Conservation (phyloP, 2,113 vertebrate species). For the Noturus placidus region DNA sequence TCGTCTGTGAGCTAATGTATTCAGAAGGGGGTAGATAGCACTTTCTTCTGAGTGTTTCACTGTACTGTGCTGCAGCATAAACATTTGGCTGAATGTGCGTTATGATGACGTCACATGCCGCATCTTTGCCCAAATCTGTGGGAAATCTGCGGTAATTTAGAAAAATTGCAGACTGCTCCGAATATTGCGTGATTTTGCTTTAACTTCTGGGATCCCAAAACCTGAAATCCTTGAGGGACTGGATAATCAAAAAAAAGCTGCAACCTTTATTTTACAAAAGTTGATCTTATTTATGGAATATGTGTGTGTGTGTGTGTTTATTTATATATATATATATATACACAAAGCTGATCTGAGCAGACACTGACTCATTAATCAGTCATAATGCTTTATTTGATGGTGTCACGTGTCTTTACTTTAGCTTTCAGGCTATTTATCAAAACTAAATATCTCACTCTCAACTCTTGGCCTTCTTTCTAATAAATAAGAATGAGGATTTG, state of each 20-base stretch:
- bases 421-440: slow-evolving; percentile 8
- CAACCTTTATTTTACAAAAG: not conserved
- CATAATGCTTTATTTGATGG: not conserved
- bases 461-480: not conserved
- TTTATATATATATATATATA: not conserved
- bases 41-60: not conserved
- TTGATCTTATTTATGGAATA: not conserved
- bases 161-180: no score
- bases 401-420: slow-evolving; percentile 26
- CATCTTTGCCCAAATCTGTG: no score
- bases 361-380: slow-evolving; percentile 42
- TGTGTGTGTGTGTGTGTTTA: not conserved
- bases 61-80: no score
- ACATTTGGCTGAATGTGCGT: no score
- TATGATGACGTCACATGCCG: no score
- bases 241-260: not conserved
- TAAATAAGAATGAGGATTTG: slow-evolving; percentile 1
- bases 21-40: not conserved
- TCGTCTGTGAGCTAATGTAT: not conserved
- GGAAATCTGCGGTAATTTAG: no score
- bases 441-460: slow-evolving; percentile 18
- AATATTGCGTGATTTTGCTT: no score
- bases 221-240: no score
- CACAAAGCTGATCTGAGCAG: slow-evolving; percentile 31
- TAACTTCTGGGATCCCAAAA: no score